Evolutionary conservation across 2,797 vertebrate genomes (phyloP).

Genomic region (Sebastes minor): DNA sequence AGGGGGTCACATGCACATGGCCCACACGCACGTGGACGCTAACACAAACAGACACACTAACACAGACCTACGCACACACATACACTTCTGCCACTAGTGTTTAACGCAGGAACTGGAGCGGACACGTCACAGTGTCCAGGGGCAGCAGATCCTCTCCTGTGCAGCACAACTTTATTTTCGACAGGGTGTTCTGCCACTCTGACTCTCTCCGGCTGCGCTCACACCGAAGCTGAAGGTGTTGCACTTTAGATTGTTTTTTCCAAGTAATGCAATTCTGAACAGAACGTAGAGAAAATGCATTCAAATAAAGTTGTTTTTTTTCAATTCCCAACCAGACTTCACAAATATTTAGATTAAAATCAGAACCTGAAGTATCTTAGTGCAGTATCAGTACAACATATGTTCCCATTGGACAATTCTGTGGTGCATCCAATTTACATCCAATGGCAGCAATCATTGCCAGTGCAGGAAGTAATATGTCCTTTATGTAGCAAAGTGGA

Average conservation of each 20-base stretch:
- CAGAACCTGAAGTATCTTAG: neutral
- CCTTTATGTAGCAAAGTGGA: neutral
- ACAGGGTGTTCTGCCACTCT: slow-evolving; percentile 1
- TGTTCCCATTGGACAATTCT: neutral
- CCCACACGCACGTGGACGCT: neutral
- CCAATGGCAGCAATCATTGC: neutral
- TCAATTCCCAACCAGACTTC: neutral
- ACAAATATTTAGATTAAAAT: neutral
- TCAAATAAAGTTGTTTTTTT: neutral
- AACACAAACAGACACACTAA: slow-evolving; percentile 27
- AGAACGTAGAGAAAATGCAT: neutral
- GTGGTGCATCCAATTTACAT: neutral
- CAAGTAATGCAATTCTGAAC: neutral
- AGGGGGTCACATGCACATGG: neutral
- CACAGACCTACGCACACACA: slow-evolving; percentile 22
- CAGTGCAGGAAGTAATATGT: neutral
- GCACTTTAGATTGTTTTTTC: neutral
- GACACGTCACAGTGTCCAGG: slow-evolving; percentile 52
- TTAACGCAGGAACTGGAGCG: slow-evolving; percentile 57
- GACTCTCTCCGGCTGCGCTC: neutral
- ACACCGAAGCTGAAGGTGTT: neutral
- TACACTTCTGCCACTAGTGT: slow-evolving; percentile 16
- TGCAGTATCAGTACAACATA: neutral
- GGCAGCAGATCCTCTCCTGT: slow-evolving; percentile 45
- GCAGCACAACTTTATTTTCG: slow-evolving; percentile 32